These are phyloP conservation scores for Macropis europaea DNA, from an alignment of 2,888 invertebrate species.

Conservation along the genomic window DNA sequence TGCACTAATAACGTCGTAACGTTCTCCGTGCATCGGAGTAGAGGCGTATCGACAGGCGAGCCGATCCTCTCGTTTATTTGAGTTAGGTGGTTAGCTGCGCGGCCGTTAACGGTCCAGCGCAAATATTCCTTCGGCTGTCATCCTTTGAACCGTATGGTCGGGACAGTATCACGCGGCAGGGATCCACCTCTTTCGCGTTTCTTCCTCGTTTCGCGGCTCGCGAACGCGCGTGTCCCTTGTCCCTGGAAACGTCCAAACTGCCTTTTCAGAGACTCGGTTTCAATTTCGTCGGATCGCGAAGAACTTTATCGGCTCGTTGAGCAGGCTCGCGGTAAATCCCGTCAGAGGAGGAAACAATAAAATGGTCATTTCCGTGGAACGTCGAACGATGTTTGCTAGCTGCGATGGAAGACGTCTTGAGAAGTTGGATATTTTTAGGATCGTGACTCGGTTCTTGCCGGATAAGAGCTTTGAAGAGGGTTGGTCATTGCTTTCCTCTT, in stretches of 20 bases:
- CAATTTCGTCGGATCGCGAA: too few species aligned
- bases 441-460: neutral
- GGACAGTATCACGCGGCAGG: slow-evolving; percentile 35
- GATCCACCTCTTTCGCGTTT: neutral
- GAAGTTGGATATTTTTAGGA: slow-evolving; percentile 28
- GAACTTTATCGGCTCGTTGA: too few species aligned
- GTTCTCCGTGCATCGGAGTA: slow-evolving; percentile 47
- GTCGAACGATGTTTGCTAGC: too few species aligned
- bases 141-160: slow-evolving; percentile 51
- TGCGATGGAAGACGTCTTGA: too few species aligned
- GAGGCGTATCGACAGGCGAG: slow-evolving; percentile 52
- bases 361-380: neutral
- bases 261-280: too few species aligned
- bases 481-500: slow-evolving; percentile 40
- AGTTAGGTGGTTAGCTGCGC: slow-evolving; percentile 51
- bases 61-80: slow-evolving; percentile 45
- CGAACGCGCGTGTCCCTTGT: neutral
- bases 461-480: slow-evolving; percentile 6
- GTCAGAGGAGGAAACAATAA: too few species aligned
- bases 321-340: too few species aligned
- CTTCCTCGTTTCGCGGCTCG: neutral
- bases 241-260: neutral
- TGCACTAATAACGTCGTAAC: slow-evolving; percentile 62
- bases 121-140: slow-evolving; percentile 36
- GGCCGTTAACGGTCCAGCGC: slow-evolving; percentile 40